Percentiles rank a stretch among this genome's conserved stretches.
Evolutionary conservation across 2,113 vertebrate genomes (phyloP).

Genomic region (Limnothrissa miodon): DNA sequence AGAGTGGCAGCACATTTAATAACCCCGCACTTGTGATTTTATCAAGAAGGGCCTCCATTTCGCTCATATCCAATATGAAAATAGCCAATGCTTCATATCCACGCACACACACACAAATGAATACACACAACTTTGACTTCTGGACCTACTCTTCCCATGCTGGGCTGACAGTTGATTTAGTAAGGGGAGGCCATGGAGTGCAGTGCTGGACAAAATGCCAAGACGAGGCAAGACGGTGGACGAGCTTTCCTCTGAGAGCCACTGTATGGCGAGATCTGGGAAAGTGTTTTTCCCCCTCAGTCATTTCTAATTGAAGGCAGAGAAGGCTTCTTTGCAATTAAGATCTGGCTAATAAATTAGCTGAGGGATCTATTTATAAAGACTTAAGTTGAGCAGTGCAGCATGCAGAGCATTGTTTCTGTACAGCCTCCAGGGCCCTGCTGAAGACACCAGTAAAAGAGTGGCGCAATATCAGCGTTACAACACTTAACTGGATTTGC

Average conservation of each 20-base stretch:
- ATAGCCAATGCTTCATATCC: slow-evolving; percentile 55
- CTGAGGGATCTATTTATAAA: not conserved
- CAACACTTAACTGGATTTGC: not conserved
- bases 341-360: not conserved
- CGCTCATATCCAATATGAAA: slow-evolving; percentile 54
- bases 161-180: not conserved
- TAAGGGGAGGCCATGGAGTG: not conserved
- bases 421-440: not conserved
- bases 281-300: not conserved
- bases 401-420: not conserved
- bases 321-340: not conserved
- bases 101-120: not conserved
- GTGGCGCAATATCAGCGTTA: not conserved
- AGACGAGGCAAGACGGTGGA: not conserved
- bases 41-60: slow-evolving; percentile 57
- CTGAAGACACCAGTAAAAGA: not conserved
- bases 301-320: not conserved
- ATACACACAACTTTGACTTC: not conserved
- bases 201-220: not conserved
- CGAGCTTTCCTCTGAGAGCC: not conserved
- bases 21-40: slow-evolving; percentile 53
- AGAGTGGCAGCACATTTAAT: slow-evolving; percentile 53
- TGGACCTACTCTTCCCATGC: not conserved
- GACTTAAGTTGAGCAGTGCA: not conserved
- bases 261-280: not conserved